Conservation (phyloP, 2,888 invertebrate species). For the Spialia ferax region DNA sequence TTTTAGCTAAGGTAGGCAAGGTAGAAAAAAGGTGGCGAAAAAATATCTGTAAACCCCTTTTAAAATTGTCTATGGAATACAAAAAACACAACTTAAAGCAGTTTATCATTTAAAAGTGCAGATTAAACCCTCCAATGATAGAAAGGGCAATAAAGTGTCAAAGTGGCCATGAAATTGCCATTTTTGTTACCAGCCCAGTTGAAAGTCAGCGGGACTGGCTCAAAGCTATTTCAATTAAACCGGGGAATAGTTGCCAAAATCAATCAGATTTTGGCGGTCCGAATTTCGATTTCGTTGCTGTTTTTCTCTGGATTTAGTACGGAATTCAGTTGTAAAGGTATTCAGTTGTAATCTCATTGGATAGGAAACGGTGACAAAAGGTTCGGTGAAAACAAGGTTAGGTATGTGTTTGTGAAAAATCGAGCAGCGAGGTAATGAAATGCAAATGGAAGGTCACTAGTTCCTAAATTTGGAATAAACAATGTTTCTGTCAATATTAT, state of each 20-base stretch:
- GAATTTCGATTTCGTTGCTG: constrained; percentile 18
- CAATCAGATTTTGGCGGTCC: constrained; percentile 20
- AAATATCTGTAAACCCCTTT: no score
- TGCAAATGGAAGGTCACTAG: neutral
- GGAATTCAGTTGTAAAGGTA: constrained; percentile 2
- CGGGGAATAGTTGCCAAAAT: neutral
- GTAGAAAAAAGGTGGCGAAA: no score
- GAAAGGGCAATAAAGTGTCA: constrained; percentile 2
- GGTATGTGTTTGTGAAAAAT: neutral
- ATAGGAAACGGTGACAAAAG: neutral
- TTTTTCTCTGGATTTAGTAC: constrained; percentile 20
- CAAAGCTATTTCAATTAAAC: constrained; percentile 19
- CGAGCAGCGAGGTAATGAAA: neutral
- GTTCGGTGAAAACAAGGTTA: neutral
- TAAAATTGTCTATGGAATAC: no score
- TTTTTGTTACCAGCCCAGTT: constrained; percentile 13
- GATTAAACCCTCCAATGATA: neutral
- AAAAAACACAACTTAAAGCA: neutral
- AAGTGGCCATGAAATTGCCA: constrained; percentile 13
- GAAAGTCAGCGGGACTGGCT: constrained; percentile 4
- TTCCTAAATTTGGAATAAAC: no score
- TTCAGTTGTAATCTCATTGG: constrained; percentile 10
- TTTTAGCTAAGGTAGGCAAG: no score
- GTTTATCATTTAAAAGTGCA: neutral
- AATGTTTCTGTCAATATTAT: no score